Evolutionary conservation across 2,888 invertebrate genomes (phyloP), one percentile per base, ranked within the genome.

Genomic region (Latrodectus hesperus): DNA sequence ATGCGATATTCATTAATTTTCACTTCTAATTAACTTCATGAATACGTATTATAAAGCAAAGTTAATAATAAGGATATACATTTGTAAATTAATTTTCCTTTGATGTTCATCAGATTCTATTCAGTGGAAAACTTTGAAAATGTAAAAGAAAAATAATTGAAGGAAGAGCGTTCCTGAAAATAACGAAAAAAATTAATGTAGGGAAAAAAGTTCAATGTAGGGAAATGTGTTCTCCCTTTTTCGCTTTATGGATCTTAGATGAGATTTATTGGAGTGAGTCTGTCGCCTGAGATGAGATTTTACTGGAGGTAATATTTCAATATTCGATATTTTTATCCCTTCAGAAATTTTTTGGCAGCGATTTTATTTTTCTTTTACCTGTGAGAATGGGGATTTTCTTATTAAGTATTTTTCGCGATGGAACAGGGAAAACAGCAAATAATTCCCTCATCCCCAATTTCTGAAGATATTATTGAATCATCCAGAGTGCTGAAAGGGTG

Each of bases 301-400:
- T 78, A 78, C 78, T 65, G 84, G 64, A 78, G 84, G 78, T 73
- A 78, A 84, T 84, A 84, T 84, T 84, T 84, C 84, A 84, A 84
- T 84, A 84, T 78, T 84, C 84, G 78, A 68, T 83, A 70, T 70
- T 67, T 68, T 67, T 75, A 55, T 75, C 67, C 8, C 49, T 60
- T 49, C 70, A 26, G 17, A 9, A 60, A 53, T 60, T 14, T n/a
- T 55, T 55, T 22, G 10, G 53, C 52, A 16, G 22, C 65, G 53
- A 22, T 22, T 55, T 70, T 26, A 55, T 60, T 51, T 72, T 70
- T 17, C 65, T 67, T 49, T 67, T 51, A 12, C 51, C n/a, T 12
- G 51, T 16, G 26, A 74, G 67, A 60, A 60, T 60, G 60, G 60
- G 60, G 60, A 60, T 60, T 60, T 60, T 60, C 60, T 60, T 60